Evolutionary conservation across 2,113 vertebrate genomes (phyloP).

Genomic region (Pipa parva): DNA sequence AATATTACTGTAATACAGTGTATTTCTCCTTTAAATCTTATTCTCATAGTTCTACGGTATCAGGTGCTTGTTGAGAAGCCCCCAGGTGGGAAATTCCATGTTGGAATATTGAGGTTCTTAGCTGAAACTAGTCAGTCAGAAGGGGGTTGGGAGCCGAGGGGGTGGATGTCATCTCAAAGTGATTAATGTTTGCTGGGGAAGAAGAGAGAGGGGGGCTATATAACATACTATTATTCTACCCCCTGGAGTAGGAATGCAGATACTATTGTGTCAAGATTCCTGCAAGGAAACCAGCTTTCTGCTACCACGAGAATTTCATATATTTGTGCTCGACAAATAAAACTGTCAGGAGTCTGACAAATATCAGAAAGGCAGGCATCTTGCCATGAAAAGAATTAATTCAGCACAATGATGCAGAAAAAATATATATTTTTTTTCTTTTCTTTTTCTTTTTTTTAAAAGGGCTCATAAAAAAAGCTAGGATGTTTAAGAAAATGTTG

Average conservation of each 20-base stretch:
- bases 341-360: constrained; percentile 75
- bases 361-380: constrained; percentile 66
- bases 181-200: constrained; percentile 77
- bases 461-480: too few species aligned
- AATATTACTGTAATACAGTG: too few species aligned
- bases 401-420: constrained; percentile 76
- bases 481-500: too few species aligned
- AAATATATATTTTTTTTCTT: too few species aligned
- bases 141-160: constrained; percentile 66
- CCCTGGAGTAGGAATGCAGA: constrained; percentile 74
- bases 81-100: too few species aligned
- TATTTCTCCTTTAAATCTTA: too few species aligned
- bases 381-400: constrained; percentile 69
- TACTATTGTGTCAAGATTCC: constrained; percentile 71
- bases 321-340: constrained; percentile 72
- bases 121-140: constrained; percentile 21
- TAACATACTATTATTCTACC: constrained; percentile 67
- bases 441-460: too few species aligned
- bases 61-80: too few species aligned
- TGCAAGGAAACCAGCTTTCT: constrained; percentile 69
- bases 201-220: constrained; percentile 60
- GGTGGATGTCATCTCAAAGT: constrained; percentile 71
- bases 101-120: too few species aligned
- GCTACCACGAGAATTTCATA: constrained; percentile 78
- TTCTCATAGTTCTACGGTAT: too few species aligned